A percentile compares a stretch with the other conserved stretches of the same genome.
Conservation (phyloP, 2,113 vertebrate genomes). For the Montifringilla adamsi region DNA sequence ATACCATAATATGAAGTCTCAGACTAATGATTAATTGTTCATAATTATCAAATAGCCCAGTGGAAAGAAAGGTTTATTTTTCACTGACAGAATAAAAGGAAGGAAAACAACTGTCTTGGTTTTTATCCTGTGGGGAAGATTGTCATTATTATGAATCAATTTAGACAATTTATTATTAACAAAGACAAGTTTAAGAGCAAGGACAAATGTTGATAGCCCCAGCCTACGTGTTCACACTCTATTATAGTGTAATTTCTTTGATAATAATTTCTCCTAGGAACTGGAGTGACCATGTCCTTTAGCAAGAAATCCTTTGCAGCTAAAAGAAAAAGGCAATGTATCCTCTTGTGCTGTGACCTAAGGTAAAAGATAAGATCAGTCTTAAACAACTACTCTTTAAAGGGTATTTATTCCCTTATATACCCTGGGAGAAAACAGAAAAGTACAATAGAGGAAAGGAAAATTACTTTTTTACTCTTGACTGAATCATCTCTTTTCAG, state of each 20-base stretch:
- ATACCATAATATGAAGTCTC: neutral
- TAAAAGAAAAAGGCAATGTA: neutral
- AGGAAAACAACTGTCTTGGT: conserved; percentile 3
- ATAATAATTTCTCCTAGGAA: neutral
- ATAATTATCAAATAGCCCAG: conserved; percentile 29
- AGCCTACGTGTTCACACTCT: neutral
- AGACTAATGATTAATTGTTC: conserved; percentile 15
- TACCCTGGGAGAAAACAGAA: neutral
- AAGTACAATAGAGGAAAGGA: neutral
- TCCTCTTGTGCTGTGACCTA: neutral
- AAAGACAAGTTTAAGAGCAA: neutral
- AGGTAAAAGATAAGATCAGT: neutral
- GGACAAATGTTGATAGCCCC: neutral
- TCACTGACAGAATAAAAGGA: neutral
- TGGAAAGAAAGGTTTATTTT: conserved; percentile 8
- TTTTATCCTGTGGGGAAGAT: neutral
- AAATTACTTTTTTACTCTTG: neutral
- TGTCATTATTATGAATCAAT: conserved; percentile 29
- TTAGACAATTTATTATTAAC: conserved; percentile 9
- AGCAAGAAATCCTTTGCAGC: neutral
- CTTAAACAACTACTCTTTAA: neutral
- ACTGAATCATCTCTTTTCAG: neutral
- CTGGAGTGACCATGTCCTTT: neutral
- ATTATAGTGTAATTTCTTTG: neutral
- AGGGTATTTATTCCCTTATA: neutral